Evolutionary conservation across 2,113 vertebrate genomes (phyloP).

Genomic region (Irena cyanogastra): DNA sequence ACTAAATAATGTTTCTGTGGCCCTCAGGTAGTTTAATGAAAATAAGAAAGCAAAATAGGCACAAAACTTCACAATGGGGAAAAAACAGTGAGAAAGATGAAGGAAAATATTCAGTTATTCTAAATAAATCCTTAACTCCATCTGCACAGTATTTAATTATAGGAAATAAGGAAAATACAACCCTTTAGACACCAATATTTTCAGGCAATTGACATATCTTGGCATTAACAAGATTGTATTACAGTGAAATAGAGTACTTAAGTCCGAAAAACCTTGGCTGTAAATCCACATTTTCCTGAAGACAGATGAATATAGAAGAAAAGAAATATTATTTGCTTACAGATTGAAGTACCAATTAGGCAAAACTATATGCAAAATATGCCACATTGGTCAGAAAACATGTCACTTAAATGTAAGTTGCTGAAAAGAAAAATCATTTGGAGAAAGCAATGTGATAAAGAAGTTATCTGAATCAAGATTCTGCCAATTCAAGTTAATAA

Average conservation of each 20-base stretch:
- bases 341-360: background rate
- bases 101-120: background rate
- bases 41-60: background rate
- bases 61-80: background rate
- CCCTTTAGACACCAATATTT: background rate
- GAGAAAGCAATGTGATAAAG: background rate
- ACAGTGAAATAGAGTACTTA: background rate
- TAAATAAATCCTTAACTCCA: background rate
- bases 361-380: background rate
- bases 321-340: background rate
- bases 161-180: background rate
- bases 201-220: background rate
- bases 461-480: background rate
- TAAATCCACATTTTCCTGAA: background rate
- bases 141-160: background rate
- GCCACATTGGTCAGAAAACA: background rate
- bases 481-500: background rate
- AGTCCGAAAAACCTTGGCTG: background rate
- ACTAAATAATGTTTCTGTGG: background rate
- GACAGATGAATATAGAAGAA: background rate
- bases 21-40: background rate
- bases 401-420: background rate
- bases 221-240: background rate
- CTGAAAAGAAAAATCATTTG: background rate
- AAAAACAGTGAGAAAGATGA: background rate